These are phyloP conservation scores for Motacilla alba DNA, from an alignment of 2,113 vertebrate genomes.

Conservation along the genomic window DNA sequence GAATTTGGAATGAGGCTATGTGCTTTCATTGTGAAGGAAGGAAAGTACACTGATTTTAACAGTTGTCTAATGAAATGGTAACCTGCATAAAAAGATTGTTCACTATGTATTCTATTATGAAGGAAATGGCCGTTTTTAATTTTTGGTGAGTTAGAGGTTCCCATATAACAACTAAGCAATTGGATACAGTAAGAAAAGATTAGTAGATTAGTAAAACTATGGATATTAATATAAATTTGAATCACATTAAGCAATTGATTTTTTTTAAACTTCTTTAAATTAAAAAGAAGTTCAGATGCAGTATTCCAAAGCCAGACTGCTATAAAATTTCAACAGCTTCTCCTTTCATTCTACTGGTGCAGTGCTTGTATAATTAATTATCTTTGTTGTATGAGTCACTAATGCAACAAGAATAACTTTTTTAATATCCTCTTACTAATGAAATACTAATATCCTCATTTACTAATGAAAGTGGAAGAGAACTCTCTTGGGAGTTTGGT, in stretches of 20 bases:
- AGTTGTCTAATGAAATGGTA: not conserved
- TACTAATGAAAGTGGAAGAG: not conserved
- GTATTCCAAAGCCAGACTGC: not conserved
- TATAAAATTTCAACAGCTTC: not conserved
- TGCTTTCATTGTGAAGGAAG: not conserved
- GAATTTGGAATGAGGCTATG: not conserved
- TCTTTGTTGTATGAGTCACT: not conserved
- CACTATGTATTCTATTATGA: not conserved
- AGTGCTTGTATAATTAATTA: not conserved
- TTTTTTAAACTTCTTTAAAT: no score
- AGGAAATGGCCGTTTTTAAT: not conserved
- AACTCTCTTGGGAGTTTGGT: not conserved
- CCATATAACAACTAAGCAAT: not conserved
- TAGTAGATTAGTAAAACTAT: not conserved
- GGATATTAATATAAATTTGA: not conserved
- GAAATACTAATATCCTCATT: not conserved
- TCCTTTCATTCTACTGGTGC: not conserved
- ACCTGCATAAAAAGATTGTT: not conserved
- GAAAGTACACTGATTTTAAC: not conserved
- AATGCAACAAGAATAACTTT: not conserved
- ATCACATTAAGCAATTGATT: not conserved
- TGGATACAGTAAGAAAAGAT: not conserved
- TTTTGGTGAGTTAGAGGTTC: not conserved
- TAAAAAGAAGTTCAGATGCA: not conserved
- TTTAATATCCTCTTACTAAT: not conserved